Conservation (phyloP, 2,797 vertebrate genomes). For the Brachymystax lenok region DNA sequence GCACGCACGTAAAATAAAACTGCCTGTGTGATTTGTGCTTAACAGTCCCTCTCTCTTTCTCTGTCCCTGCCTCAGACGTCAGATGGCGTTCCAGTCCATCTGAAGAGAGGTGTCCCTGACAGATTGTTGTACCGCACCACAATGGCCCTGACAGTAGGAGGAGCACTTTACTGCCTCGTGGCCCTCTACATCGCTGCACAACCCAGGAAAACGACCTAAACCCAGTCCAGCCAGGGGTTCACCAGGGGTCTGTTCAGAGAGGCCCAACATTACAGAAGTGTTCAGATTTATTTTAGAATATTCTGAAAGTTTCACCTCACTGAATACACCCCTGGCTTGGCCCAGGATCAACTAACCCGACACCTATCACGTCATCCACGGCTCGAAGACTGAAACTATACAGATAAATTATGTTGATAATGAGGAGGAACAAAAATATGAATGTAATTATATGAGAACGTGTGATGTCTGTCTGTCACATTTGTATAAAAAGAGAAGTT, state of each 20-base stretch:
- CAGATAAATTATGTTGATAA: not conserved
- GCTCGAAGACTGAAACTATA: not conserved
- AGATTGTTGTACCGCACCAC: slow-evolving; percentile 92
- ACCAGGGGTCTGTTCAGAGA: not conserved
- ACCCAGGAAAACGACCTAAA: slow-evolving; percentile 70
- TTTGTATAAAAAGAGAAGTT: slow-evolving; percentile 14
- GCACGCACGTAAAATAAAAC: not conserved
- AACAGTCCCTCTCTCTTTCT: not conserved
- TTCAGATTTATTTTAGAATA: not conserved
- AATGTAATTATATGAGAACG: not conserved
- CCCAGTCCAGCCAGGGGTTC: slow-evolving; percentile 32
- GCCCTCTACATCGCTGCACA: slow-evolving; percentile 90
- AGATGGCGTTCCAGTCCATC: slow-evolving; percentile 86
- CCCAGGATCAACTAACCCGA: not conserved
- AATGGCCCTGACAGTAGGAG: slow-evolving; percentile 92
- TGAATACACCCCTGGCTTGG: not conserved
- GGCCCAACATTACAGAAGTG: not conserved
- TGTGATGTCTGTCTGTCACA: slow-evolving; percentile 21
- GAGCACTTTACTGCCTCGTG: slow-evolving; percentile 88
- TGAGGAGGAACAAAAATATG: not conserved
- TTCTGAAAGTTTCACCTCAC: not conserved
- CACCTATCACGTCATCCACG: slow-evolving; percentile 18
- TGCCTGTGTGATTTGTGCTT: no score
- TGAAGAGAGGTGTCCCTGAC: slow-evolving; percentile 90
- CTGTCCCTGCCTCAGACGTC: slow-evolving; percentile 70